Evolutionary conservation across 2,888 invertebrate species (phyloP).

Genomic region (Steinernema scapterisci): DNA sequence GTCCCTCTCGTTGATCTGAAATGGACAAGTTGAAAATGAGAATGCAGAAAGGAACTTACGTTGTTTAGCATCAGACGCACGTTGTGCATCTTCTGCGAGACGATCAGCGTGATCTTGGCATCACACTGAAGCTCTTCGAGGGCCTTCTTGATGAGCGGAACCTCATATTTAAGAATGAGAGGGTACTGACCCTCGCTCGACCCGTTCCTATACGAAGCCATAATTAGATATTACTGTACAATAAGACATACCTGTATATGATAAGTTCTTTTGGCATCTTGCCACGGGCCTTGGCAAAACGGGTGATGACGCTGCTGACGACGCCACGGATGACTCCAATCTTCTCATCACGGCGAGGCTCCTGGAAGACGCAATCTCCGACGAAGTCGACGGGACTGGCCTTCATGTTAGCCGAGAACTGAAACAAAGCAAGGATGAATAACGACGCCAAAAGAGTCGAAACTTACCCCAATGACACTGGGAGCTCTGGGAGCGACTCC

Average conservation of each 20-base stretch:
- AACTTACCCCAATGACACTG: slow-evolving; percentile 44
- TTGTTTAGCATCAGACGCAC: slow-evolving; percentile 34
- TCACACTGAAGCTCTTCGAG: slow-evolving; percentile 37
- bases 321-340: slow-evolving; percentile 34
- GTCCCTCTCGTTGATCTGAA: slow-evolving; percentile 32
- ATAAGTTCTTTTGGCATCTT: slow-evolving; percentile 41
- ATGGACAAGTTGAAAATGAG: no score
- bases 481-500: slow-evolving; percentile 39
- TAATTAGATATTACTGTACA: no score
- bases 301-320: slow-evolving; percentile 29
- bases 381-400: slow-evolving; percentile 41
- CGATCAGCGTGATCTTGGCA: slow-evolving; percentile 48
- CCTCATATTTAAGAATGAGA: slow-evolving; percentile 47
- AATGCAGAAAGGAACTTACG: background rate
- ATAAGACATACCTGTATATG: slow-evolving; percentile 44
- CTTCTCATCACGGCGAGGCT: slow-evolving; percentile 44
- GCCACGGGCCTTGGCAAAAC: slow-evolving; percentile 34
- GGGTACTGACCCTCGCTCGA: slow-evolving; percentile 48
- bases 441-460: background rate
- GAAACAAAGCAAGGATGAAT: background rate
- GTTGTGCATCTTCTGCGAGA: slow-evolving; percentile 51
- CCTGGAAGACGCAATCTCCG: slow-evolving; percentile 49
- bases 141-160: slow-evolving; percentile 49
- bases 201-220: slow-evolving; percentile 35
- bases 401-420: slow-evolving; percentile 45